Evolutionary conservation across 2,888 invertebrate genomes (phyloP).

Genomic region (Drosophila neonasuta): DNA sequence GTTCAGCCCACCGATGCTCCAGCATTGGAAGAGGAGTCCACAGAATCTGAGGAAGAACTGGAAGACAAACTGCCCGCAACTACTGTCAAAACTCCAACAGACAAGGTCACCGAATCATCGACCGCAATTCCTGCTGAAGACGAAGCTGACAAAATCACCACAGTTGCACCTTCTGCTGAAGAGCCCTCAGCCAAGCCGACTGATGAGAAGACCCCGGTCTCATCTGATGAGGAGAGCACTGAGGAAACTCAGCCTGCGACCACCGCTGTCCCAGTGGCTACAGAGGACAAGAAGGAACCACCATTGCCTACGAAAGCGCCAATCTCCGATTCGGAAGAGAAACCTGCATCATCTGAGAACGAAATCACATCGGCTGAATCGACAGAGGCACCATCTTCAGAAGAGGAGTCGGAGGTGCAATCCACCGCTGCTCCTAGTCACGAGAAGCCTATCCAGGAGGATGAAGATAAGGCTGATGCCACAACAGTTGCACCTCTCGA

Average conservation of each 20-base stretch:
- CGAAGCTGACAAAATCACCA: constrained; percentile 41
- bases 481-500: constrained; percentile 40
- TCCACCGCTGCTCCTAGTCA: constrained; percentile 35
- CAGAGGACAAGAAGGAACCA: constrained; percentile 14
- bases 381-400: constrained; percentile 41
- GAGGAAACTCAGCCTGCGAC: constrained; percentile 18
- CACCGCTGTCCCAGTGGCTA: constrained; percentile 18
- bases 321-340: constrained; percentile 4
- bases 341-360: constrained; percentile 33
- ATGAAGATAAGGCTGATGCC: constrained; percentile 36
- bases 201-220: constrained; percentile 36
- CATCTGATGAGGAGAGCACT: constrained; percentile 32
- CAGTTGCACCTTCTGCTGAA: constrained; percentile 37
- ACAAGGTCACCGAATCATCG: constrained; percentile 37
- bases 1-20: constrained; percentile 38
- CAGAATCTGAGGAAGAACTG: constrained; percentile 46
- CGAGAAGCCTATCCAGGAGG: constrained; percentile 30
- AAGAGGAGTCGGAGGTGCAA: constrained; percentile 20
- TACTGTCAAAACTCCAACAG: constrained; percentile 39
- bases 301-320: constrained; percentile 14
- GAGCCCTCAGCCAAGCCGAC: constrained; percentile 29
- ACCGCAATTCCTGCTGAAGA: constrained; percentile 33
- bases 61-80: constrained; percentile 41
- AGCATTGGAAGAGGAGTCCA: constrained; percentile 40
- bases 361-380: constrained; percentile 29